These are phyloP conservation scores for Tupaia chinensis DNA, from an alignment of 2,113 vertebrate species.

Conservation along the genomic window DNA sequence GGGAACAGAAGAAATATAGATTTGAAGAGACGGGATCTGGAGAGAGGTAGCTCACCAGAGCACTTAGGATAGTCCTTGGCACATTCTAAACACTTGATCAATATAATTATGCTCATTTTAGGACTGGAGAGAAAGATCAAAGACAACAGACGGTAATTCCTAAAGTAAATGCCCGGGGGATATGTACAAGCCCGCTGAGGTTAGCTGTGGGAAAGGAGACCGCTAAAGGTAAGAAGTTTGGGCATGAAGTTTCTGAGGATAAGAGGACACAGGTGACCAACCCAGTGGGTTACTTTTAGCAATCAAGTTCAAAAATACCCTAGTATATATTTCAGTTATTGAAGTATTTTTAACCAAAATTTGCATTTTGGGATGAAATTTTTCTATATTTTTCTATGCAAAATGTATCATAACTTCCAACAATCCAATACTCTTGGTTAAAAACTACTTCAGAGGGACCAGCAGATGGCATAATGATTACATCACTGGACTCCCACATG, in stretches of 20 bases:
- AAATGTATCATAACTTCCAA: too few relatives aligned
- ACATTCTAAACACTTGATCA: not conserved
- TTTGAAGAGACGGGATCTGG: not conserved
- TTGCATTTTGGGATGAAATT: not conserved
- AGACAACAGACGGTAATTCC: not conserved
- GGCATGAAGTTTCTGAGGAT: not conserved
- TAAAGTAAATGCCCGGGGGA: not conserved
- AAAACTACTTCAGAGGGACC: not conserved
- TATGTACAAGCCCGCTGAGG: not conserved
- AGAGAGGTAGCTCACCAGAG: not conserved
- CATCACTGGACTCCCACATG: too few relatives aligned
- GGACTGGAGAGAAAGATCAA: not conserved
- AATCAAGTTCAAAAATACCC: not conserved
- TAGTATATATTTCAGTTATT: not conserved
- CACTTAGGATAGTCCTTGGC: not conserved
- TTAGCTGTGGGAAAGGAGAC: not conserved
- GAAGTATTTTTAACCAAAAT: not conserved
- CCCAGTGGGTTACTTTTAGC: not conserved
- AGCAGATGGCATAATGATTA: too few relatives aligned
- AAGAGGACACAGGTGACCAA: not conserved
- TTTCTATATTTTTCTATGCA: too few relatives aligned
- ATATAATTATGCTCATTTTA: slow-evolving; percentile 4
- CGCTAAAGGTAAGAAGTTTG: not conserved
- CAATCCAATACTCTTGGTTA: not conserved
- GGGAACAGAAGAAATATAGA: not conserved